Percentiles rank a stretch among this genome's conserved stretches.
Evolutionary conservation across 2,888 invertebrate species (phyloP).

Genomic region (Nematopogon swammerdamellus): DNA sequence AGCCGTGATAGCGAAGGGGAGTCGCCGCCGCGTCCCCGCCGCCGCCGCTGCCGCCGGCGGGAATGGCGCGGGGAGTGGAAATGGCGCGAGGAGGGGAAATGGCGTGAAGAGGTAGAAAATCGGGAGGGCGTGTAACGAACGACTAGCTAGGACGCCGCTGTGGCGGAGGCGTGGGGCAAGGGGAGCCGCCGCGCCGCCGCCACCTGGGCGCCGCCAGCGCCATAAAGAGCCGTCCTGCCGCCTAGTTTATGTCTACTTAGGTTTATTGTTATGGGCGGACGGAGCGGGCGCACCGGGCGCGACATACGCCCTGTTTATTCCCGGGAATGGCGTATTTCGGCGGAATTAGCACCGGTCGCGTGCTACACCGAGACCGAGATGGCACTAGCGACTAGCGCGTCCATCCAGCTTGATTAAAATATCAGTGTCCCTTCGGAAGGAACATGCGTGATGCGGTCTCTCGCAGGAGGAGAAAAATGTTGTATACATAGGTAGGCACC

Average conservation of each 20-base stretch:
- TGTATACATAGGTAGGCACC: too few relatives aligned
- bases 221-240: slow-evolving; percentile 20
- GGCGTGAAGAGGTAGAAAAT: too few relatives aligned
- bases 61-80: neutral
- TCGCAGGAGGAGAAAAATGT: too few relatives aligned
- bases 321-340: neutral
- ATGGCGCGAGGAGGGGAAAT: neutral
- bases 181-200: neutral
- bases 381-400: neutral
- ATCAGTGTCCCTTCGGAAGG: neutral
- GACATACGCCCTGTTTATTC: neutral
- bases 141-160: too few relatives aligned
- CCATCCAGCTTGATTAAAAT: neutral
- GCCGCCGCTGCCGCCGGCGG: slow-evolving; percentile 1
- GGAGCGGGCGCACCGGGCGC: slow-evolving; percentile 1
- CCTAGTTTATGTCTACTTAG: slow-evolving; percentile 30
- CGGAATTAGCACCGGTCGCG: neutral
- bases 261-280: slow-evolving; percentile 1
- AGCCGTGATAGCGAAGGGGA: too few relatives aligned
- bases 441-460: too few relatives aligned
- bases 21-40: too few relatives aligned
- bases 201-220: slow-evolving; percentile 19
- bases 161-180: too few relatives aligned
- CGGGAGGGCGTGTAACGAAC: too few relatives aligned
- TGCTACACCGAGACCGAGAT: neutral